Conservation (phyloP, 2,888 invertebrate species). For the Cheilosia variabilis region DNA sequence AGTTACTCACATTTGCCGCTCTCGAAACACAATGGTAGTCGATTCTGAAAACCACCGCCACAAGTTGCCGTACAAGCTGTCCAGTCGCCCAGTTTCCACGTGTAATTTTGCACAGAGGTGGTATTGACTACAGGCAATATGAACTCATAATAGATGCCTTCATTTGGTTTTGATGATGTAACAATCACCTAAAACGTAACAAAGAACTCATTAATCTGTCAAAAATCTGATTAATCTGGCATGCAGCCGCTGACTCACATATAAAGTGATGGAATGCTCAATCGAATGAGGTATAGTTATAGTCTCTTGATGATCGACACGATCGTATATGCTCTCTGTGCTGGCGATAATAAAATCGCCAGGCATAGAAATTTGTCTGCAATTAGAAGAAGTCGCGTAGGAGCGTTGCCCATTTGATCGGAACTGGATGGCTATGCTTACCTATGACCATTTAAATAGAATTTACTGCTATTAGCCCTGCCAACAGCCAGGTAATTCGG, state of each 20-base stretch:
- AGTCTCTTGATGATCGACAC: conserved; percentile 91
- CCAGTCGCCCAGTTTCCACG: conserved; percentile 93
- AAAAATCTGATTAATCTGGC: neutral
- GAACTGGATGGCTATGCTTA: conserved; percentile 81
- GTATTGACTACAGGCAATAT: conserved; percentile 85
- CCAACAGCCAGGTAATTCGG: conserved; percentile 92
- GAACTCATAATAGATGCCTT: conserved; percentile 93
- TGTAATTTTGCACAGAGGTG: conserved; percentile 86
- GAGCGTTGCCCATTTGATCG: neutral
- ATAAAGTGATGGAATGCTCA: conserved; percentile 90
- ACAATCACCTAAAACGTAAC: conserved; percentile 86
- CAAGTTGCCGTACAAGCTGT: conserved; percentile 90
- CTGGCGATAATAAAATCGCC: conserved; percentile 93
- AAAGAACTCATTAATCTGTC: conserved; percentile 30
- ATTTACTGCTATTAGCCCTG: conserved; percentile 87
- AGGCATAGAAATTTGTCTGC: conserved; percentile 88
- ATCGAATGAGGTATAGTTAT: conserved; percentile 93
- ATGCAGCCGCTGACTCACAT: conserved; percentile 85
- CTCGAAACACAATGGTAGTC: conserved; percentile 84
- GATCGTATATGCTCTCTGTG: conserved; percentile 90
- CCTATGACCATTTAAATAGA: conserved; percentile 92
- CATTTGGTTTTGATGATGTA: conserved; percentile 89
- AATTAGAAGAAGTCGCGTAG: conserved; percentile 27
- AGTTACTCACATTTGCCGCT: conserved; percentile 83
- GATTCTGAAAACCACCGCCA: conserved; percentile 89